Conservation (phyloP, 2,797 vertebrate genomes). For the Acestrorhynchus altus region DNA sequence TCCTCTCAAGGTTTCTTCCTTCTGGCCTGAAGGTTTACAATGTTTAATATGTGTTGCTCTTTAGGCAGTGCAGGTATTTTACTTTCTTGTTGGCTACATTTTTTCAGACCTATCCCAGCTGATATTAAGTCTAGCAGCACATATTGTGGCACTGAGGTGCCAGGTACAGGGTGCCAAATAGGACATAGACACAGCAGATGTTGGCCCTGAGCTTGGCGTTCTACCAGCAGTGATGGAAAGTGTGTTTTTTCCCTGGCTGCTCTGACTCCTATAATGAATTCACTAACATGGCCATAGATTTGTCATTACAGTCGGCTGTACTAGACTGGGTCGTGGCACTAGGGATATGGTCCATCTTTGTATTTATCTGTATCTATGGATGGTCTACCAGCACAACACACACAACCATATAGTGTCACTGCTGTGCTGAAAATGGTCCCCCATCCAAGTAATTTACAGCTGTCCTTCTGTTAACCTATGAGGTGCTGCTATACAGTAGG, state of each 20-base stretch:
- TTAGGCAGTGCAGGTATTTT: not conserved
- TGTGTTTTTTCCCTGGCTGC: not conserved
- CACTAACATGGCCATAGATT: conserved; percentile 24
- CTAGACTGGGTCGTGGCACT: not conserved
- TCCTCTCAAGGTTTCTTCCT: too few relatives aligned
- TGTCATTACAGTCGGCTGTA: conserved; percentile 8
- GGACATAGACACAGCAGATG: conserved; percentile 26
- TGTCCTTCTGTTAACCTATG: too few relatives aligned
- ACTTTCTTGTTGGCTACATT: not conserved
- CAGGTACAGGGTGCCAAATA: not conserved
- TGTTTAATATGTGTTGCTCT: not conserved
- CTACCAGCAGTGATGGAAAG: conserved; percentile 13
- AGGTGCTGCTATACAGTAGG: not conserved
- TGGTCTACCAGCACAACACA: not conserved
- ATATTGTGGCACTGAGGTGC: not conserved
- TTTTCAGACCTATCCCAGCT: not conserved
- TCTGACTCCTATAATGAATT: conserved; percentile 1
- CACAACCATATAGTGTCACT: not conserved
- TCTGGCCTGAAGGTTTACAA: too few relatives aligned
- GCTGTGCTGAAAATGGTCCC: not conserved
- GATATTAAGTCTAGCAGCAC: not conserved
- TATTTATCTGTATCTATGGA: conserved; percentile 4
- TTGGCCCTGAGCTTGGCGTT: conserved; percentile 20
- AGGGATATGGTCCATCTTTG: not conserved
- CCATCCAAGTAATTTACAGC: not conserved